Evolutionary conservation across 2,797 vertebrate genomes (phyloP).

Genomic region (Coreius guichenoti): DNA sequence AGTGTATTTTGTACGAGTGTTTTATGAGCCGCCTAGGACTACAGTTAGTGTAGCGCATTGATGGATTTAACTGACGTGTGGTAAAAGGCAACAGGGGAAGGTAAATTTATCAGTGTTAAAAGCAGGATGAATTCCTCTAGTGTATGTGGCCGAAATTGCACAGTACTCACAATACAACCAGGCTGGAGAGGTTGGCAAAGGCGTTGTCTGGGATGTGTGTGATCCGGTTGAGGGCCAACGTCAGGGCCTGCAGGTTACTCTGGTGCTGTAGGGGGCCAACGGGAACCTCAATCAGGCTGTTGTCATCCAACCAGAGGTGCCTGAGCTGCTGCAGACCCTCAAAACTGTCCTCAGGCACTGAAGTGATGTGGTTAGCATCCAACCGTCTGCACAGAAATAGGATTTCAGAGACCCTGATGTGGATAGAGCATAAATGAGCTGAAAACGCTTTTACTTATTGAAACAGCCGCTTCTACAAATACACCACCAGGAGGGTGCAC

Average conservation of each 20-base stretch:
- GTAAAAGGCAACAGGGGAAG: slow-evolving; percentile 42
- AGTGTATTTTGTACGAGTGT: slow-evolving; percentile 45
- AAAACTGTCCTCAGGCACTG: slow-evolving; percentile 93
- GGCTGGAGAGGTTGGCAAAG: slow-evolving; percentile 93
- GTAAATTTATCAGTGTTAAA: slow-evolving; percentile 17
- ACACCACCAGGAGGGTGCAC: slow-evolving; percentile 14
- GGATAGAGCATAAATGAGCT: not conserved
- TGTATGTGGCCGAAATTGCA: not conserved
- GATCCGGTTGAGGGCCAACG: slow-evolving; percentile 94
- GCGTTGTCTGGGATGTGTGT: slow-evolving; percentile 90
- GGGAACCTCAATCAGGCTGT: slow-evolving; percentile 91
- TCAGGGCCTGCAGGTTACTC: slow-evolving; percentile 92
- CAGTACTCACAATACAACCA: slow-evolving; percentile 93
- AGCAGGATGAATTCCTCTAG: slow-evolving; percentile 14
- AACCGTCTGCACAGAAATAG: slow-evolving; percentile 79
- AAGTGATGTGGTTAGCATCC: slow-evolving; percentile 94
- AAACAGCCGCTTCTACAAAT: slow-evolving; percentile 1
- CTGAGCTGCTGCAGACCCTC: slow-evolving; percentile 92
- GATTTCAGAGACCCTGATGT: not conserved
- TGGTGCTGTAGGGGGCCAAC: slow-evolving; percentile 88
- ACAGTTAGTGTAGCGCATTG: slow-evolving; percentile 51
- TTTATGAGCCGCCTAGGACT: slow-evolving; percentile 40
- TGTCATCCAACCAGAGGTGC: slow-evolving; percentile 98
- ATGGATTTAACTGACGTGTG: slow-evolving; percentile 56
- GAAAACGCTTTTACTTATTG: not conserved